Evolutionary conservation across 1,140 invertebrate genomes (phyloP).

Genomic region (Diorhabda elongata): DNA sequence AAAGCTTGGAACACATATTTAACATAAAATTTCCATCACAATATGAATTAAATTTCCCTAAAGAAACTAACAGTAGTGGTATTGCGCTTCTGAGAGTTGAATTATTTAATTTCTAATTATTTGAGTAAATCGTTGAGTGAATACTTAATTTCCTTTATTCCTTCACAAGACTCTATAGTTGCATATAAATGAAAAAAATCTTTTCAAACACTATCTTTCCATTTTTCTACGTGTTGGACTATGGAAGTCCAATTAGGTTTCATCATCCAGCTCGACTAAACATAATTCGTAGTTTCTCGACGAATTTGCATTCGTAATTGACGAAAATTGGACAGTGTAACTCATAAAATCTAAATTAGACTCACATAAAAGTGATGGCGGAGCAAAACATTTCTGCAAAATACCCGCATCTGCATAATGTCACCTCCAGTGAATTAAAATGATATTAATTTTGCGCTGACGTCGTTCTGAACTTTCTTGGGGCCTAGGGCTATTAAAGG

Average conservation of each 20-base stretch:
- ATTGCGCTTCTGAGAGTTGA: too few relatives aligned
- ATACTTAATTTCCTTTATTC: too few relatives aligned
- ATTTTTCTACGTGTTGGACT: not conserved
- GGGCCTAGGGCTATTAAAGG: slow-evolving; percentile 5
- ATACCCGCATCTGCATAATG: slow-evolving; percentile 13
- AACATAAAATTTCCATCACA: too few relatives aligned
- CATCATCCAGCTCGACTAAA: not conserved
- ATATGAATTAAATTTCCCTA: too few relatives aligned
- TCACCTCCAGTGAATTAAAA: slow-evolving; percentile 14
- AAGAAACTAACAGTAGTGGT: too few relatives aligned
- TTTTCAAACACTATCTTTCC: not conserved
- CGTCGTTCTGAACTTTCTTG: slow-evolving; percentile 13
- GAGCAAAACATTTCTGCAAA: slow-evolving; percentile 11
- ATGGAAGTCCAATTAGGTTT: slow-evolving; percentile 1
- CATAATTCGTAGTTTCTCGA: slow-evolving; percentile 3
- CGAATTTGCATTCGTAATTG: slow-evolving; percentile 14
- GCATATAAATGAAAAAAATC: not conserved
- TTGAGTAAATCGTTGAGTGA: too few relatives aligned
- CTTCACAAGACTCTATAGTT: too few relatives aligned
- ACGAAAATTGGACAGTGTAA: slow-evolving; percentile 13
- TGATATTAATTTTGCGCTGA: slow-evolving; percentile 15
- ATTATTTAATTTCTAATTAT: too few relatives aligned
- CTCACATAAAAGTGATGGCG: slow-evolving; percentile 10
- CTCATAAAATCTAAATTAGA: slow-evolving; percentile 10
- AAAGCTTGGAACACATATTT: too few relatives aligned